Evolutionary conservation across 2,797 vertebrate species (phyloP).

Genomic region (Peromyscus eremicus): DNA sequence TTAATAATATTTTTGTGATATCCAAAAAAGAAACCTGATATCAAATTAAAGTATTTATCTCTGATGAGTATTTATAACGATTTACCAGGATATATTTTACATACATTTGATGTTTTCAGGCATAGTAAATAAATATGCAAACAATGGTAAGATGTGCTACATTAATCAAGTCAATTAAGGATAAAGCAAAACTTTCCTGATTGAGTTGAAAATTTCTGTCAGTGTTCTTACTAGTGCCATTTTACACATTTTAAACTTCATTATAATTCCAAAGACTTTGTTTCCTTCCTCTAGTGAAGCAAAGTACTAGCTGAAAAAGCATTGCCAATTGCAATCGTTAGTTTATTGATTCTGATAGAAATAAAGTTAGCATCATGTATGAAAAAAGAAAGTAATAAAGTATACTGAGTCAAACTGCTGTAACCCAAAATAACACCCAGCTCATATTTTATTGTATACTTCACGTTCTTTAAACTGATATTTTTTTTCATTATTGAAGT

Average conservation of each 20-base stretch:
- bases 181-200: background rate
- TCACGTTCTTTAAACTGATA: background rate
- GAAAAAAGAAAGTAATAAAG: constrained; percentile 62
- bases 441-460: constrained; percentile 34
- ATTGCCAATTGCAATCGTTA: constrained; percentile 3
- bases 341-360: constrained; percentile 23
- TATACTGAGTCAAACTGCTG: constrained; percentile 66
- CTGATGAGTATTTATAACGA: background rate
- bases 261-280: constrained; percentile 6
- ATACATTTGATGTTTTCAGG: constrained; percentile 59
- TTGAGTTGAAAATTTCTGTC: constrained; percentile 22
- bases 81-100: constrained; percentile 48
- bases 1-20: background rate
- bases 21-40: background rate
- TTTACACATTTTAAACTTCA: constrained; percentile 29
- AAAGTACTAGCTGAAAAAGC: background rate
- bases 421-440: constrained; percentile 68
- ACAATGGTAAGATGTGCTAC: background rate
- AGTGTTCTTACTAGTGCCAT: constrained; percentile 8
- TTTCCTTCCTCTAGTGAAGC: constrained; percentile 58
- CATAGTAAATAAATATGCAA: constrained; percentile 57
- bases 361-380: constrained; percentile 29
- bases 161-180: constrained; percentile 55
- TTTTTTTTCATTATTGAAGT: background rate
- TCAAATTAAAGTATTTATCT: constrained; percentile 15